Conservation (phyloP, 2,113 vertebrate species). For the Macrotis lagotis region DNA sequence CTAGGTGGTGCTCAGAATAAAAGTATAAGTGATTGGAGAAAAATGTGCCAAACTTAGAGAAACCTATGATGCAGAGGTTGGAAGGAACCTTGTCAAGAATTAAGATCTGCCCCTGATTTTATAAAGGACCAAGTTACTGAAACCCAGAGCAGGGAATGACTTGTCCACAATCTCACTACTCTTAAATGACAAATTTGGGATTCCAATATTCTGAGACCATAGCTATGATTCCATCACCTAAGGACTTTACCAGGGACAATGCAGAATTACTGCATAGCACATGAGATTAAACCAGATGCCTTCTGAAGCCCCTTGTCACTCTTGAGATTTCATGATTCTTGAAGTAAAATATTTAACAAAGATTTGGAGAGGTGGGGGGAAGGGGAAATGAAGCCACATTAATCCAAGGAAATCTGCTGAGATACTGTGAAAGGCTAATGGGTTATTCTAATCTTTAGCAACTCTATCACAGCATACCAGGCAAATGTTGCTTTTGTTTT, state of each 20-base stretch:
- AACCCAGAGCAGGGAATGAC: not conserved
- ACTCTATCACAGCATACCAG: not conserved
- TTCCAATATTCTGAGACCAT: not conserved
- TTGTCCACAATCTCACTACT: not conserved
- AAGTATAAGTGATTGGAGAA: not conserved
- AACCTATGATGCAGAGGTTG: not conserved
- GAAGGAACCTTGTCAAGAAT: not conserved
- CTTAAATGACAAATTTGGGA: not conserved
- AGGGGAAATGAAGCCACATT: not conserved
- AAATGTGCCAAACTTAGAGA: not conserved
- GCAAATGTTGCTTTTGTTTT: not conserved
- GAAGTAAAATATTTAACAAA: constrained; percentile 12
- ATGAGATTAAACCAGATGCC: not conserved
- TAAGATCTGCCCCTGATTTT: not conserved
- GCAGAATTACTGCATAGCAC: not conserved
- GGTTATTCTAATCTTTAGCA: not conserved
- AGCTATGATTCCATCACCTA: not conserved
- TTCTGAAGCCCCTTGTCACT: not conserved
- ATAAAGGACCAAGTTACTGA: not conserved
- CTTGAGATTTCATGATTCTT: not conserved
- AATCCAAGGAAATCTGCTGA: not conserved
- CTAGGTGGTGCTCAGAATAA: not conserved
- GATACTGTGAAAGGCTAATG: not conserved
- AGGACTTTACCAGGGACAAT: not conserved
- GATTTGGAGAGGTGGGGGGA: accelerated